These are phyloP conservation scores for Drosophila tanythrix DNA, from an alignment of 2,888 invertebrate genomes.

Conservation along the genomic window DNA sequence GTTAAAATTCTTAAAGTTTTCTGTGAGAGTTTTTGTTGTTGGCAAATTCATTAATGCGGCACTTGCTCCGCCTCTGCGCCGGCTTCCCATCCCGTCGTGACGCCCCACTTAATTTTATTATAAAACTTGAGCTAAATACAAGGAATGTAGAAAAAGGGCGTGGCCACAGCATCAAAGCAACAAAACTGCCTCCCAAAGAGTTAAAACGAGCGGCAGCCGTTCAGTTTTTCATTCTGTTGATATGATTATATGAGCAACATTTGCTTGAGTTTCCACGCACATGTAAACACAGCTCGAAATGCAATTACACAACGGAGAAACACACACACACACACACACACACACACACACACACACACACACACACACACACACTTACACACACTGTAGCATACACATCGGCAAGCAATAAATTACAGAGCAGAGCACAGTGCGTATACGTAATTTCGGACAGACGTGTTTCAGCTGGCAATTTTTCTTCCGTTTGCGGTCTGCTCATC, in stretches of 20 bases:
- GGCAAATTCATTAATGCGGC: constrained; percentile 49
- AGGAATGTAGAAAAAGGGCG: constrained; percentile 19
- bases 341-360: constrained; percentile 6
- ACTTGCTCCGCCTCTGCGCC: neutral
- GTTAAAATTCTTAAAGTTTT: constrained; percentile 52
- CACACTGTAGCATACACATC: neutral
- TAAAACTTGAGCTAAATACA: constrained; percentile 29
- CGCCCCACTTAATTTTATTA: constrained; percentile 45
- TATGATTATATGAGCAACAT: constrained; percentile 78
- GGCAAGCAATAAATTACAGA: constrained; percentile 49
- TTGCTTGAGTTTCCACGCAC: constrained; percentile 78
- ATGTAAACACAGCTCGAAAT: constrained; percentile 73
- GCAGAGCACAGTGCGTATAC: constrained; percentile 58
- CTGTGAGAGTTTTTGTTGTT: constrained; percentile 6
- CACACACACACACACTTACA: neutral
- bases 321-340: constrained; percentile 1
- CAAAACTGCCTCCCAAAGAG: constrained; percentile 29
- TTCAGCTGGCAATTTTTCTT: constrained; percentile 23
- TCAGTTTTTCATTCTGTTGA: constrained; percentile 36
- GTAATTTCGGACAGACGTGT: constrained; percentile 57
- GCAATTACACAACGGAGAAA: constrained; percentile 64
- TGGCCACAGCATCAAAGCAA: constrained; percentile 33
- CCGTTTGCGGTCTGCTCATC: constrained; percentile 29
- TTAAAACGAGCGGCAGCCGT: constrained; percentile 21
- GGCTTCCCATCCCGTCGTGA: neutral